Percentiles rank a stretch among this genome's conserved stretches.
phyloP scores from a whole-genome alignment of 2,113 vertebrate species.

The Vulpes ferrilata region DNA sequence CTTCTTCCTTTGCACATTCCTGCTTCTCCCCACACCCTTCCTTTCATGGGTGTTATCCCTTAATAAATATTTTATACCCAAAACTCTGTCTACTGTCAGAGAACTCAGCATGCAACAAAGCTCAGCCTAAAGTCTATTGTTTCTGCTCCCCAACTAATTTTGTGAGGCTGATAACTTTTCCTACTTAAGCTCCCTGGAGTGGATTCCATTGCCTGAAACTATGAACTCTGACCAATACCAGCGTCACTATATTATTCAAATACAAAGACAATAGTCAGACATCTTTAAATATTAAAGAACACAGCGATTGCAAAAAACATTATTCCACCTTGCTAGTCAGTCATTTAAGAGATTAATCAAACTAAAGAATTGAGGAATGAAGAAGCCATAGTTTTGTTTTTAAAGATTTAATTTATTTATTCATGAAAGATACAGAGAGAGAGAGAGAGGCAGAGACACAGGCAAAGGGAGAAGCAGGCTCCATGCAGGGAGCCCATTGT shows the following conservation, averaged over 20 bases:
- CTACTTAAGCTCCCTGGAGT: background rate
- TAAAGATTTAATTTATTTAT: no score
- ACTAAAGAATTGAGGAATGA: background rate
- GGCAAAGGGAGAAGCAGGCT: no score
- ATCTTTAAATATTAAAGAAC: conserved; percentile 15
- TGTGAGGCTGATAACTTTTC: background rate
- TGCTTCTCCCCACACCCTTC: background rate
- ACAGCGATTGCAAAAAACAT: background rate
- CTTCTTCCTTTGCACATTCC: background rate
- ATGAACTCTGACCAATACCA: background rate
- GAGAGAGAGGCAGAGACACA: no score
- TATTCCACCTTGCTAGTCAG: background rate
- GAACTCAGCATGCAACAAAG: background rate
- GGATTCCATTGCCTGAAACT: background rate
- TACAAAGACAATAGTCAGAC: background rate
- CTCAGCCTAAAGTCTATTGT: background rate
- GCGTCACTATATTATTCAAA: background rate
- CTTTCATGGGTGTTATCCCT: background rate
- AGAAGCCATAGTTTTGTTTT: background rate
- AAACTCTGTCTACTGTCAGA: background rate
- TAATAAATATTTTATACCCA: background rate
- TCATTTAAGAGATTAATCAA: background rate
- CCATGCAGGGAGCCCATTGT: no score
- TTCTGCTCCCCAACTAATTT: background rate
- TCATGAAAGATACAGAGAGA: no score